A percentile compares a stretch with the other conserved stretches of the same genome.
Evolutionary conservation across 2,113 vertebrate genomes (phyloP).

Genomic region (Formicarius rufipectus): DNA sequence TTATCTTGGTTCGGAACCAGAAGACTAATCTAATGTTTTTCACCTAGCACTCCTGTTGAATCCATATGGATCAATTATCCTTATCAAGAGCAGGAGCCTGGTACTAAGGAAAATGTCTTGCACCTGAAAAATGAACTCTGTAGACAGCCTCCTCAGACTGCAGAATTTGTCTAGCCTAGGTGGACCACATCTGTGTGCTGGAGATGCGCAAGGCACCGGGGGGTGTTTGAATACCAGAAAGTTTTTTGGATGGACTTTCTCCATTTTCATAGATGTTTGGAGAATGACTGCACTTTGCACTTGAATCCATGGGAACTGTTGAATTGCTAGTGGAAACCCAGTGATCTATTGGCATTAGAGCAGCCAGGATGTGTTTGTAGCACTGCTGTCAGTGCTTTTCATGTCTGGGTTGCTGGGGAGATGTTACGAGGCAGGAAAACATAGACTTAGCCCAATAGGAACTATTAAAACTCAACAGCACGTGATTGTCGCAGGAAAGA

Average conservation of each 20-base stretch:
- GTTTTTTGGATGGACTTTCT: not conserved
- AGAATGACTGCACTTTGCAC: not conserved
- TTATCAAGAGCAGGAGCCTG: not conserved
- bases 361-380: not conserved
- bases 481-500: not conserved
- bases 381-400: not conserved
- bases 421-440: not conserved
- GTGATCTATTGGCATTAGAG: not conserved
- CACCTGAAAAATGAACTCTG: not conserved
- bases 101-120: not conserved
- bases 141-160: not conserved
- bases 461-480: not conserved
- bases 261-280: not conserved
- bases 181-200: not conserved
- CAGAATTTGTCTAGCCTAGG: not conserved
- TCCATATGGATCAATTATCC: constrained; percentile 20
- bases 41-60: not conserved
- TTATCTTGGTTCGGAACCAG: constrained; percentile 27
- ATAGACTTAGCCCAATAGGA: not conserved
- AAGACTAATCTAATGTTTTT: not conserved
- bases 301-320: not conserved
- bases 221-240: not conserved
- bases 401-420: not conserved
- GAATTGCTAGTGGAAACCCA: not conserved
- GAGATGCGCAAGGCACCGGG: not conserved